Evolutionary conservation across 2,888 invertebrate genomes (phyloP), one percentile per base, ranked within the genome.

Genomic region (Allophyes oxyacanthae): DNA sequence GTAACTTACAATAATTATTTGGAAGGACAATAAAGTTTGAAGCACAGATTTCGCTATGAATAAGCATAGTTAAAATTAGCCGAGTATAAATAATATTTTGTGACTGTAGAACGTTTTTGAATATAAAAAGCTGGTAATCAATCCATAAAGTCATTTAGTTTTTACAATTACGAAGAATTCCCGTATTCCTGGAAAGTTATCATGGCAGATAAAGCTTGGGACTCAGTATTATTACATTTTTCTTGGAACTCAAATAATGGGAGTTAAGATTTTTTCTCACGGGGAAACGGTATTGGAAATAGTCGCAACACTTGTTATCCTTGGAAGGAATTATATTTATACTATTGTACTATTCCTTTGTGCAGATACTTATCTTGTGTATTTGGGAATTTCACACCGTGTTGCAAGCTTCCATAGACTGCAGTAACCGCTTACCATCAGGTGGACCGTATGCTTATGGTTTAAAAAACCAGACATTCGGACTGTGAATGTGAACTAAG

Each of bases 21-120:
- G 33, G 43, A 65, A 76, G 48, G 63, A 72, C 73, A 70, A 69
- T 75, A 63, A 59, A 65, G 49, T 38, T 56, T 58, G 15, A 55
- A 57, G 63, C 25, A 57, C 48, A 49, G 59, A 57, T 59, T 53
- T 58, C n/a, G 20, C 62, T 57, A 69, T 67, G 68, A 67, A 64
- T 75, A 75, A 72, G 58, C 52, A 41, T 10, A 15, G 15, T 37
- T 60, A 59, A 50, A 66, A 50, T 65, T 68, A 62, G 46, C 41
- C 42, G 33, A 34, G 37, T 59, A 38, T 44, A 56, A 48, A 54
- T 61, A 37, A 45, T 42, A 42, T 30, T 20, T 40, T 25, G 25
- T 25, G 13, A 30, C 11, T 33, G 15, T 8, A 15, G 15, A 43
- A 32, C 20, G 9, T 41, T 34, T 57, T 25, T 26, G 37, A 54